Conservation (phyloP, 2,888 invertebrate genomes). For the Oegoconia quadripuncta region DNA sequence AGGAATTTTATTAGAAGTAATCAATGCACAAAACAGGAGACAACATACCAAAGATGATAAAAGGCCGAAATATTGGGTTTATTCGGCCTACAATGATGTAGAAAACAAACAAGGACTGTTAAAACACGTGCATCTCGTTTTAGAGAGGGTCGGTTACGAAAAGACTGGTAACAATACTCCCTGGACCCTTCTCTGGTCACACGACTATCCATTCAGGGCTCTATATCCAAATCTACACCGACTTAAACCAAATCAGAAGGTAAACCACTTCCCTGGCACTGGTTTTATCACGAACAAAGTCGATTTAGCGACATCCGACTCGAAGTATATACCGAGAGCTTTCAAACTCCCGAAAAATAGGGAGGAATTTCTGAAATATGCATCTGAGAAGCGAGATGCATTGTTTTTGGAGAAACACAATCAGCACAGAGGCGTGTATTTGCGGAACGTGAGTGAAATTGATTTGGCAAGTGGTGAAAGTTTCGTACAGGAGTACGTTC, state of each 20-base stretch:
- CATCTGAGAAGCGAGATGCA: constrained; percentile 81
- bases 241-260: constrained; percentile 85
- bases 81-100: constrained; percentile 70
- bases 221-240: constrained; percentile 74
- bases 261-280: constrained; percentile 97
- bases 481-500: constrained; percentile 95
- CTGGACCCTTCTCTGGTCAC: constrained; percentile 96
- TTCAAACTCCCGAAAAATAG: constrained; percentile 91
- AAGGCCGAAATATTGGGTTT: constrained; percentile 77
- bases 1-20: constrained; percentile 51
- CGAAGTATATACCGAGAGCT: constrained; percentile 90
- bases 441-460: constrained; percentile 84
- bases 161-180: constrained; percentile 74
- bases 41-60: neutral
- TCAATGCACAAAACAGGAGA: constrained; percentile 43
- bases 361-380: constrained; percentile 83
- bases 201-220: constrained; percentile 91
- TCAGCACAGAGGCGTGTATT: constrained; percentile 91
- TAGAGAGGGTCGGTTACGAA: constrained; percentile 87
- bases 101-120: constrained; percentile 82
- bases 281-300: constrained; percentile 96
- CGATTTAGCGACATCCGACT: constrained; percentile 88
- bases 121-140: constrained; percentile 88
- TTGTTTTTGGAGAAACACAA: constrained; percentile 95
- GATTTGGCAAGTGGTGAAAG: constrained; percentile 84